phyloP scores from a whole-genome alignment of 2,888 invertebrate genomes.

The Arge pagana region DNA sequence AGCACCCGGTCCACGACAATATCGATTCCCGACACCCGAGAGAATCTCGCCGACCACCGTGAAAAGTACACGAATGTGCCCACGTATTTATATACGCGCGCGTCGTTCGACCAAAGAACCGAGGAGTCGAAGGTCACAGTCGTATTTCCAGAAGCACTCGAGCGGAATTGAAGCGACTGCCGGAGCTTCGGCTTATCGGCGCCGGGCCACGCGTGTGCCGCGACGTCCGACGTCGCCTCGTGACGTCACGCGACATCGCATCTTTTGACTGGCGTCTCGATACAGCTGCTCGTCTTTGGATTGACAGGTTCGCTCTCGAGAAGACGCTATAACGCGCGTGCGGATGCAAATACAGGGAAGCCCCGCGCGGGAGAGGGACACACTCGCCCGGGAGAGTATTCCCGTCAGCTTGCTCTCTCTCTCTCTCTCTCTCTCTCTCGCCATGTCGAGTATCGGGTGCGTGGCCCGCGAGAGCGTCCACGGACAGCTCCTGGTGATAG shows the following conservation, averaged over 20 bases:
- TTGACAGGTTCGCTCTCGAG: constrained; percentile 45
- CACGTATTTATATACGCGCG: too few relatives aligned
- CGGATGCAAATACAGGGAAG: constrained; percentile 22
- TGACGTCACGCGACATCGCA: constrained; percentile 38
- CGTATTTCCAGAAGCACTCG: constrained; percentile 18
- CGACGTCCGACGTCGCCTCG: constrained; percentile 40
- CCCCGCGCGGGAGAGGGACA: not conserved
- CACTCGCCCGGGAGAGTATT: constrained; percentile 9
- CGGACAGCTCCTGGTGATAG: constrained; percentile 44
- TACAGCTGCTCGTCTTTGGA: constrained; percentile 28
- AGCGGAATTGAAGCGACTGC: constrained; percentile 12
- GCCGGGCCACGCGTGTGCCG: constrained; percentile 32
- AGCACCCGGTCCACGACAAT: too few relatives aligned
- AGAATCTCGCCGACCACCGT: too few relatives aligned
- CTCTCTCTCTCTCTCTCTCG: too few relatives aligned
- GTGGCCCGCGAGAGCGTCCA: too few relatives aligned
- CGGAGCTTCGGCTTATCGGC: constrained; percentile 24
- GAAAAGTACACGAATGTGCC: too few relatives aligned
- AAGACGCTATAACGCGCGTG: constrained; percentile 27
- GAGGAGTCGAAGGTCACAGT: constrained; percentile 15
- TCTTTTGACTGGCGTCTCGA: constrained; percentile 22
- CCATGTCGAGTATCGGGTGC: not conserved
- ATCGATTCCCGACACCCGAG: too few relatives aligned
- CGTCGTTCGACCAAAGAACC: too few relatives aligned
- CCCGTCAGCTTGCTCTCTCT: constrained; percentile 11